Evolutionary conservation across 1,140 invertebrate genomes (phyloP).

Genomic region (Ladona fulva): DNA sequence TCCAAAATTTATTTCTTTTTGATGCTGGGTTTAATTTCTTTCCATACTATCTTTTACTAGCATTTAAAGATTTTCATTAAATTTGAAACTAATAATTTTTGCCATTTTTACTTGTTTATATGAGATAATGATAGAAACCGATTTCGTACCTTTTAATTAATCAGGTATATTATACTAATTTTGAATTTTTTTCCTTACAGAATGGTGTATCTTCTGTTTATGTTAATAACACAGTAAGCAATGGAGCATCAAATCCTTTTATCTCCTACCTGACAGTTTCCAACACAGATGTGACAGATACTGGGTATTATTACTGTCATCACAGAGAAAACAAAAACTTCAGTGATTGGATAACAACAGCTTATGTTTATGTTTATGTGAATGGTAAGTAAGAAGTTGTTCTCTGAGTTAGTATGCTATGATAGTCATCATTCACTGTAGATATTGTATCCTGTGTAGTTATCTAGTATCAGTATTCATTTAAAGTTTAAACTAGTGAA

Average conservation of each 20-base stretch:
- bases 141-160: no score
- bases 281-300: conserved; percentile 28
- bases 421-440: background rate
- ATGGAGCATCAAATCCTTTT: background rate
- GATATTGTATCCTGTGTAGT: background rate
- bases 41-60: no score
- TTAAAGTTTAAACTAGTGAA: no score
- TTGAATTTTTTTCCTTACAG: background rate
- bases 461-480: background rate
- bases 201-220: background rate
- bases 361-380: conserved; percentile 54
- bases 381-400: conserved; percentile 47
- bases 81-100: no score
- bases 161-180: no score
- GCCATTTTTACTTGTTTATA: no score
- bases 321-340: conserved; percentile 34
- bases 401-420: background rate
- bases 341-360: conserved; percentile 36
- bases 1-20: no score
- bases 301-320: conserved; percentile 51
- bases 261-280: background rate
- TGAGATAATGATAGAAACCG: no score
- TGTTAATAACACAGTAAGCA: background rate
- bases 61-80: no score
- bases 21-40: no score